Evolutionary conservation across 2,888 invertebrate genomes (phyloP).

Genomic region (Acanthosepion lycidas): DNA sequence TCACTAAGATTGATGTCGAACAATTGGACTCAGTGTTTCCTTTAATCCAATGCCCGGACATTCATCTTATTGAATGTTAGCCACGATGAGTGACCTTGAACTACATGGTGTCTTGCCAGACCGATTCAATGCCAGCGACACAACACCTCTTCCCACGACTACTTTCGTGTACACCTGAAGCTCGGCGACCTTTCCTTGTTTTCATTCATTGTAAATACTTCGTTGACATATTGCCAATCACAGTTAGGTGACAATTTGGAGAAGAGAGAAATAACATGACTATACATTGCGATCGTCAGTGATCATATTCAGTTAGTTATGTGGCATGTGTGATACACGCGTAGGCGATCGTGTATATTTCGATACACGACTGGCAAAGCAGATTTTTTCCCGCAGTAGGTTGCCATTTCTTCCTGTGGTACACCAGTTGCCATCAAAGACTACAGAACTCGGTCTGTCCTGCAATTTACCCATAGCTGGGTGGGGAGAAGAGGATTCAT

Average conservation of each 20-base stretch:
- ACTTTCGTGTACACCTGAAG: not conserved
- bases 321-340: no score
- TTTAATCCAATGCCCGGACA: not conserved
- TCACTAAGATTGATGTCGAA: not conserved
- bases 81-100: not conserved
- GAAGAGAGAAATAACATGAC: not conserved
- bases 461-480: no score
- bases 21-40: not conserved
- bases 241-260: not conserved
- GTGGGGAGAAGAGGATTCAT: no score
- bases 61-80: conserved; percentile 33
- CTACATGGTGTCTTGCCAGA: conserved; percentile 23
- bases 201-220: not conserved
- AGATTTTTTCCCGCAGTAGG: no score
- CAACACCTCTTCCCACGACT: not conserved
- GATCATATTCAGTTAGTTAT: not conserved
- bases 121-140: not conserved
- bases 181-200: not conserved
- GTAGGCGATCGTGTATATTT: no score
- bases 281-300: not conserved
- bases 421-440: no score
- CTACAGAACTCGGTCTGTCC: no score
- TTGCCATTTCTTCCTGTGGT: no score
- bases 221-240: not conserved
- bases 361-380: no score